Conservation (phyloP, 2,113 vertebrate genomes). For the Uria aalge region DNA sequence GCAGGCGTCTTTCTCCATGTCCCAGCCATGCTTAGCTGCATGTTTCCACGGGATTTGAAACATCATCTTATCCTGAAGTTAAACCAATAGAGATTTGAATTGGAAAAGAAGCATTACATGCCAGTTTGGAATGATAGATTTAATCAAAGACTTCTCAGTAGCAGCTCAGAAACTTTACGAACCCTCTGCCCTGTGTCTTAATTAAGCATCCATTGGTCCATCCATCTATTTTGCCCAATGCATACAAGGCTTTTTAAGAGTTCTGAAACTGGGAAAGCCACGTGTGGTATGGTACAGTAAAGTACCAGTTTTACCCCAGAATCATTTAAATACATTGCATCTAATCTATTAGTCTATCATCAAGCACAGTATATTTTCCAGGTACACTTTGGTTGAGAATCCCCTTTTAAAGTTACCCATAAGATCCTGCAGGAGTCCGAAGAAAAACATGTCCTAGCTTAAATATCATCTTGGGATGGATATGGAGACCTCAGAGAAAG, state of each 20-base stretch:
- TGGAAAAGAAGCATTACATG: background rate
- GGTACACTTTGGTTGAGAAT: background rate
- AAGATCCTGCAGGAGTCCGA: background rate
- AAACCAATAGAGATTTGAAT: background rate
- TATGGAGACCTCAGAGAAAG: background rate
- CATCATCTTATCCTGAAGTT: constrained; percentile 82
- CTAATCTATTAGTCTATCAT: background rate
- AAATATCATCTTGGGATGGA: background rate
- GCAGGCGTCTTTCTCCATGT: constrained; percentile 90
- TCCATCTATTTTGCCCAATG: background rate
- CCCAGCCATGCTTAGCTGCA: constrained; percentile 94
- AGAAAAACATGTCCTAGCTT: background rate
- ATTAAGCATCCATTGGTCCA: background rate
- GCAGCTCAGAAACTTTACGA: background rate
- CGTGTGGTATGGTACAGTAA: rapidly evolving
- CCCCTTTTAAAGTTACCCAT: background rate
- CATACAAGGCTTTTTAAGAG: background rate
- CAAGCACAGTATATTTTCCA: background rate
- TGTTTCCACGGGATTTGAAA: constrained; percentile 98
- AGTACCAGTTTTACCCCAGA: background rate
- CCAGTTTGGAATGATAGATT: background rate
- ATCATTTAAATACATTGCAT: background rate
- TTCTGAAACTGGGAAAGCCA: background rate
- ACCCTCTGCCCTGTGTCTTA: background rate
- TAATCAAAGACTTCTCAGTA: background rate